Evolutionary conservation across 2,888 invertebrate species (phyloP).

Genomic region (Heliconius cydno): DNA sequence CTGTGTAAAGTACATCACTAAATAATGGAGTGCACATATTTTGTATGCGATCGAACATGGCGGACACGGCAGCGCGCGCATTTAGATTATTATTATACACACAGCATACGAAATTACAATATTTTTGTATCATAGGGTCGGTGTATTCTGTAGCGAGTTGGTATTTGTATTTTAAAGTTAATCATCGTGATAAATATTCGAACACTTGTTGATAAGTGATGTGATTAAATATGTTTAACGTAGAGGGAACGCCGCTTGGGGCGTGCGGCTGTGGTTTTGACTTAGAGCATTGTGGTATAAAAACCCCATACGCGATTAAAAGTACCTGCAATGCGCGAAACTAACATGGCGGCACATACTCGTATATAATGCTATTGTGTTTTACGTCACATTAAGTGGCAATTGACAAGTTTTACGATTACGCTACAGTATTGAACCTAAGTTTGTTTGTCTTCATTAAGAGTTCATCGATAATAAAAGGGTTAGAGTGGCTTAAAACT

Average conservation of each 20-base stretch:
- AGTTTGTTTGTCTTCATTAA: slow-evolving; percentile 1
- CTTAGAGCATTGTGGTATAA: slow-evolving; percentile 35
- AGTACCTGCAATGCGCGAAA: slow-evolving; percentile 31
- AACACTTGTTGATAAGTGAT: slow-evolving; percentile 67
- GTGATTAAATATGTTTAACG: slow-evolving; percentile 66
- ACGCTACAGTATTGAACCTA: slow-evolving; percentile 9
- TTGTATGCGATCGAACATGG: slow-evolving; percentile 41
- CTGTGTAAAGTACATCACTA: slow-evolving; percentile 39
- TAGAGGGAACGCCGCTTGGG: slow-evolving; percentile 66
- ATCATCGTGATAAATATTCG: slow-evolving; percentile 63
- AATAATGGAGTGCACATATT: slow-evolving; percentile 38
- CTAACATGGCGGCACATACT: slow-evolving; percentile 35
- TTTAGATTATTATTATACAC: slow-evolving; percentile 74
- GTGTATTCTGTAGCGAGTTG: slow-evolving; percentile 79
- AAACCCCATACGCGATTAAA: slow-evolving; percentile 33
- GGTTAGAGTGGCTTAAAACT: background rate
- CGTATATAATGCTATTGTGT: slow-evolving; percentile 45
- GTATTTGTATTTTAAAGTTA: slow-evolving; percentile 74
- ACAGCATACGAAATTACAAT: slow-evolving; percentile 77
- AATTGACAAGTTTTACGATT: slow-evolving; percentile 40
- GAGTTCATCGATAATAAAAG: background rate
- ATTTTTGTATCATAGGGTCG: slow-evolving; percentile 81
- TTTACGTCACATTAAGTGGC: slow-evolving; percentile 34
- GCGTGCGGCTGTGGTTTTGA: slow-evolving; percentile 73
- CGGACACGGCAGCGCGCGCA: slow-evolving; percentile 73